Percentiles rank a stretch among this genome's conserved stretches.
Conservation (phyloP, 2,888 invertebrate species). For the Archips crataeganus region DNA sequence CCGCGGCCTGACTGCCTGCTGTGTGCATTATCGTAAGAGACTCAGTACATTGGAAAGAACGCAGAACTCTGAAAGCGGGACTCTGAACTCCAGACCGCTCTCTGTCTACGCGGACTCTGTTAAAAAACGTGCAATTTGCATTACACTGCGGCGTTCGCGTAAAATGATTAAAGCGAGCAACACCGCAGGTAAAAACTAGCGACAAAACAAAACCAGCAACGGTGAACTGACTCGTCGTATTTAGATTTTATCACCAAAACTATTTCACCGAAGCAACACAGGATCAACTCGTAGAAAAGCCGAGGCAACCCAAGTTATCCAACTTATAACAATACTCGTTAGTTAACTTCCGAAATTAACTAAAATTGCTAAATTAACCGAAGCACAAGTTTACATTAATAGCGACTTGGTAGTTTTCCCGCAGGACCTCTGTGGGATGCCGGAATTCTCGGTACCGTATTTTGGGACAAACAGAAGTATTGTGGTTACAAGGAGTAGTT, state of each 20-base stretch:
- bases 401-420: conserved; percentile 24
- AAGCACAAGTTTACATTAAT: conserved; percentile 38
- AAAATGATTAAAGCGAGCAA: too few species aligned
- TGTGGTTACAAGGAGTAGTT: not conserved
- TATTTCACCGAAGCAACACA: not conserved
- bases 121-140: too few species aligned
- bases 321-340: conserved; percentile 34
- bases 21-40: too few species aligned
- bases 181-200: too few species aligned
- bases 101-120: too few species aligned
- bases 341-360: conserved; percentile 33
- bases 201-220: too few species aligned
- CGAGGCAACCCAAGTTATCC: conserved; percentile 21
- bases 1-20: too few species aligned
- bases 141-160: too few species aligned
- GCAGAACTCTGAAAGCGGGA: too few species aligned
- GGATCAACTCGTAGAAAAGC: conserved; percentile 8
- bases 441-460: not conserved
- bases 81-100: too few species aligned
- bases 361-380: conserved; percentile 42
- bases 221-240: too few species aligned
- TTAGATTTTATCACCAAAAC: not conserved
- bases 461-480: not conserved
- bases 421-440: conserved; percentile 14
- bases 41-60: too few species aligned